Conservation (phyloP, 2,113 vertebrate genomes). For the Nothobranchius furzeri region DNA sequence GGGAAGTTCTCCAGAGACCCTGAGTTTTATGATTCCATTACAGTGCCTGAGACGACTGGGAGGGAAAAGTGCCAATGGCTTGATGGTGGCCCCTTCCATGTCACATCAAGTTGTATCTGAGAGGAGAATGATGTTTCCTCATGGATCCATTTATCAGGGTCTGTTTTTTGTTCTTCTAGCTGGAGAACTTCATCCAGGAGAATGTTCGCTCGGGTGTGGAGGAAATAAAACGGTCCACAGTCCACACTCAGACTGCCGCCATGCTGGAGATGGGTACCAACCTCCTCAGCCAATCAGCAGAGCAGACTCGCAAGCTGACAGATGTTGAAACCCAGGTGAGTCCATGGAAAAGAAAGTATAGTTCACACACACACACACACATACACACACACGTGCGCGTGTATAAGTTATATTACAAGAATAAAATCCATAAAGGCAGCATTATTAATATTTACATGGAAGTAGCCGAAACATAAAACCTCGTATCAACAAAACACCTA, state of each 20-base stretch:
- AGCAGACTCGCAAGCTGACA: slow-evolving; percentile 82
- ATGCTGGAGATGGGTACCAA: slow-evolving; percentile 82
- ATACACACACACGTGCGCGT: too few species aligned
- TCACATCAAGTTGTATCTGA: slow-evolving; percentile 17
- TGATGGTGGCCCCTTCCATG: slow-evolving; percentile 3
- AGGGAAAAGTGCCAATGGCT: slow-evolving; percentile 12
- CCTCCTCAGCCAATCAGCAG: slow-evolving; percentile 79
- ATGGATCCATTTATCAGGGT: slow-evolving; percentile 10
- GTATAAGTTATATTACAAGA: too few species aligned
- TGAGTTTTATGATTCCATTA: slow-evolving; percentile 19
- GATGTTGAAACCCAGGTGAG: slow-evolving; percentile 81
- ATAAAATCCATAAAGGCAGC: too few species aligned
- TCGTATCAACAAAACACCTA: too few species aligned
- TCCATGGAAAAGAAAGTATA: slow-evolving; percentile 15
- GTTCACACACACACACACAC: too few species aligned
- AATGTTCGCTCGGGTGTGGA: slow-evolving; percentile 75
- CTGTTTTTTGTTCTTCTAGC: slow-evolving; percentile 55
- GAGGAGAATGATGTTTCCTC: neutral
- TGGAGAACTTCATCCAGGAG: slow-evolving; percentile 81
- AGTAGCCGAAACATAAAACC: too few species aligned
- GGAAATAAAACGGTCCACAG: slow-evolving; percentile 68
- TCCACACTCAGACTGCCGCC: slow-evolving; percentile 76
- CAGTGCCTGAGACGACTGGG: slow-evolving; percentile 13
- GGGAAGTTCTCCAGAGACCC: neutral
- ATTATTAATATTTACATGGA: too few species aligned